phyloP scores from a whole-genome alignment of 2,888 invertebrate species.

The Tetropium fuscum region DNA sequence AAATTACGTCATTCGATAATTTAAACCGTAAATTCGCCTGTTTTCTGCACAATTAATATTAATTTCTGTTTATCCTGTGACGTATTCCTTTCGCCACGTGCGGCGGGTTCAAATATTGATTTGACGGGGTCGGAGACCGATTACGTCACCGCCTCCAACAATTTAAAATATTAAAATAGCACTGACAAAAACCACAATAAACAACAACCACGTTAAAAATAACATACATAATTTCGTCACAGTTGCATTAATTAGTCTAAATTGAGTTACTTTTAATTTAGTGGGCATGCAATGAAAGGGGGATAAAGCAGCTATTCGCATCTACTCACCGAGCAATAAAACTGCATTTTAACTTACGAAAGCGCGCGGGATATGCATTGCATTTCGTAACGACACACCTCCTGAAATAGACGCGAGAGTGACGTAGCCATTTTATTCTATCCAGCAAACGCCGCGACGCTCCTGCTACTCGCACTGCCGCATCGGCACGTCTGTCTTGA shows the following conservation, averaged over 20 bases:
- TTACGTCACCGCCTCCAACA: no score
- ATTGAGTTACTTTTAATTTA: not conserved
- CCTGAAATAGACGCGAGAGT: constrained; percentile 46
- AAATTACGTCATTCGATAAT: no score
- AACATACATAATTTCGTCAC: not conserved
- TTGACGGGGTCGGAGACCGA: constrained; percentile 2
- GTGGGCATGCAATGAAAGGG: not conserved
- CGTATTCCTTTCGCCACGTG: no score
- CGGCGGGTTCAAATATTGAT: constrained; percentile 6
- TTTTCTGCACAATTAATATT: no score
- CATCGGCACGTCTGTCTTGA: not conserved
- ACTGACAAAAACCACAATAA: no score
- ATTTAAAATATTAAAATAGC: no score
- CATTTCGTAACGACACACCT: constrained; percentile 48
- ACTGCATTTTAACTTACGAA: constrained; percentile 34
- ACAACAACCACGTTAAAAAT: no score
- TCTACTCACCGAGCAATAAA: constrained; percentile 30
- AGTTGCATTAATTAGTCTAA: not conserved
- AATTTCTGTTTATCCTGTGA: no score
- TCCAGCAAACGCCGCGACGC: constrained; percentile 30
- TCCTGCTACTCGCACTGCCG: not conserved
- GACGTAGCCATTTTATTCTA: constrained; percentile 49
- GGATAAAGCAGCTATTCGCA: not conserved
- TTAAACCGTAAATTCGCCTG: no score
- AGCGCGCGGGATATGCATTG: constrained; percentile 37